Base-by-base conservation (phyloP, 2,113 vertebrate genomes). In the Cyprinodon variegatus region DNA sequence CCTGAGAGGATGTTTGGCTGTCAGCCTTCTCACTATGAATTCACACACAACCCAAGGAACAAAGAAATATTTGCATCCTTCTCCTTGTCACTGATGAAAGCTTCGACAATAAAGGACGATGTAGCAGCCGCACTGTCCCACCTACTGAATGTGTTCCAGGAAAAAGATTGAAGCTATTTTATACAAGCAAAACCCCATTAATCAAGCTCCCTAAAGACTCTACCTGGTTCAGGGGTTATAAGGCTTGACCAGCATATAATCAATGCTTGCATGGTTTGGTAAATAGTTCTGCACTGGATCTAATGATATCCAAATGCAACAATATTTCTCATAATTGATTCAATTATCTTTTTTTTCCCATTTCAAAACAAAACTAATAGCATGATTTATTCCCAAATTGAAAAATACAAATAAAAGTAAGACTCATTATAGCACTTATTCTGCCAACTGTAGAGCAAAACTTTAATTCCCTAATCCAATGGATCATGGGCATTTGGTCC, bases 141-240 rank as follows among this genome's bases (percentile, higher is more conserved):
- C 41, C 93, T 93, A 93, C 86, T 91, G 91, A 89, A 94, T 94
- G 95, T 95, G 95, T 94, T 95, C 92, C 94, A 95, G 94, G 95
- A 93, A 95, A 95, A 95, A 94, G 90, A 91, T 96, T 17, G 93
- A 94, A 93, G 92, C 93, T 94, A 92, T 95, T 94, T 95, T 93
- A 95, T 94, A 43, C 5, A 11, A 12, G 46, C 17, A 53, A 17
- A 11, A 48, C 67, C 3, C 11, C 11, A 12, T 39, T n/a, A 60
- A 20, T 74, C 11, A 15, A 13, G 29, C 17, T 4, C 37, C 29
- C 4, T 64, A 64, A 60, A 0, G 22, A 46, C 14, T 11, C 10
- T n/a, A n/a, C n/a, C 4, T 68, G 29, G 13, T 50, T 68, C 45
- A 50, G 65, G 29, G 9, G 65, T 17, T 37, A 13, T 37, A 46